Base-by-base conservation (phyloP, 23 tunicate genomes). In the Halocynthia aurantium region DNA sequence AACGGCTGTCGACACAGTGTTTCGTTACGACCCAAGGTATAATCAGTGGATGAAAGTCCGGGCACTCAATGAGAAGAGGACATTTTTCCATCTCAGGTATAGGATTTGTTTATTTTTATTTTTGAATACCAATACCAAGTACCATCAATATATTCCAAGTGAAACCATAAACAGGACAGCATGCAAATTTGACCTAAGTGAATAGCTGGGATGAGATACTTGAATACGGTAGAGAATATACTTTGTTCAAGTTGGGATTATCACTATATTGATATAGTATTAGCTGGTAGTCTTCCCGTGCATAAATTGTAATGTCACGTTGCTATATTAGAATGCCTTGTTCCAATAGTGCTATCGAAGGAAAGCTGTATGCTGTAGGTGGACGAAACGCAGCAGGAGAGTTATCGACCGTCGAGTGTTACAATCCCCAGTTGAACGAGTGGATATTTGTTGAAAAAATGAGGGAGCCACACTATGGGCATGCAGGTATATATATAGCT, bases 391-490 rank as follows among this genome's bases (percentile, higher is more conserved):
- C 95, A 6, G 99, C 99, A 20, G 99, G 99, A 15, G 99, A 94
- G 73, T 62, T 94, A 12, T 84, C 99, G 7, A 88, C 92, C 12
- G 99, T 94, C 7, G 99, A 94, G 54, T 87, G 90, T 52, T 94
- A 94, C 91, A 82, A 77, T 60, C 99, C 99, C 9, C 82, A 84
- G 55, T 52, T 22, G 51, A 84, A 94, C 73, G 91, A 94, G 58
- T 94, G 99, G 99, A 62, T 49, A 9, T 94, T 94, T 74, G 99
- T 94, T 21, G 94, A 88, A 68, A 94, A 94, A 68, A 94, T 94
- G 99, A 83, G 80, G 62, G 99, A 94, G 74, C 99, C 99, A 2
- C 99, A 94, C 72, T 94, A 94, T 76, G 99, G 99, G 5, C 99
- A 94, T 77, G 99, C 99, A 61, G 99, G 97, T 91, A 76, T 0